Evolutionary conservation across 1,140 invertebrate genomes (phyloP).

Genomic region (Drosophila navojoa): DNA sequence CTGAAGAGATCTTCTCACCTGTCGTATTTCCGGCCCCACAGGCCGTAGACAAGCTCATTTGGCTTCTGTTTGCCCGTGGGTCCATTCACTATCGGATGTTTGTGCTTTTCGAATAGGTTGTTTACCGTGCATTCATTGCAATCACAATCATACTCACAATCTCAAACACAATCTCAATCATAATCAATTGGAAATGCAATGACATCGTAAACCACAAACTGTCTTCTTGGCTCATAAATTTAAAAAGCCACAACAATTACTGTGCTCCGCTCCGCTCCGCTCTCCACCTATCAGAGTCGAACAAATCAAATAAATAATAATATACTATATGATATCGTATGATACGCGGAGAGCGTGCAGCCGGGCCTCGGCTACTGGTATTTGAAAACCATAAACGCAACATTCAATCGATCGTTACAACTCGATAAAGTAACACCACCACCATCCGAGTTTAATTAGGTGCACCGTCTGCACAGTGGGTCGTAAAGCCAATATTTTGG

Average conservation of each 20-base stretch:
- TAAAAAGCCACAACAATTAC: conserved; percentile 23
- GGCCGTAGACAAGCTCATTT: conserved; percentile 70
- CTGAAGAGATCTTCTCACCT: neutral
- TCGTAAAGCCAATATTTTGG: neutral
- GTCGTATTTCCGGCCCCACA: conserved; percentile 24
- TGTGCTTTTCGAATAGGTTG: conserved; percentile 59
- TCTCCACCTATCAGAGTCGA: conserved; percentile 48
- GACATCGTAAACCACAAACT: conserved; percentile 7
- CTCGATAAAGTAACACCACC: conserved; percentile 62
- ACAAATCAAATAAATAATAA: conserved; percentile 69
- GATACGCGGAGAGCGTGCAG: conserved; percentile 11
- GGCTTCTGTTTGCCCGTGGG: conserved; percentile 67
- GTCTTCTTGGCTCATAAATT: conserved; percentile 21
- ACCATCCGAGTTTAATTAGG: conserved; percentile 65
- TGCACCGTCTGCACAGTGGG: conserved; percentile 16
- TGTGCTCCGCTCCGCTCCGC: too few relatives aligned
- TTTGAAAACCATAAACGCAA: conserved; percentile 68
- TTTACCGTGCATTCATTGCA: conserved; percentile 65
- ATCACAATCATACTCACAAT: conserved; percentile 71
- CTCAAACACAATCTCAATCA: conserved; percentile 5
- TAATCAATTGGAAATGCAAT: conserved; percentile 18
- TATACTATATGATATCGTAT: conserved; percentile 63
- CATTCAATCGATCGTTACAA: conserved; percentile 68
- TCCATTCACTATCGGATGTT: conserved; percentile 66
- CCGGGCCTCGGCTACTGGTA: conserved; percentile 57